Evolutionary conservation across 2,113 vertebrate species (phyloP), one percentile per base, ranked within the genome.

Genomic region (Nycticorax nycticorax): DNA sequence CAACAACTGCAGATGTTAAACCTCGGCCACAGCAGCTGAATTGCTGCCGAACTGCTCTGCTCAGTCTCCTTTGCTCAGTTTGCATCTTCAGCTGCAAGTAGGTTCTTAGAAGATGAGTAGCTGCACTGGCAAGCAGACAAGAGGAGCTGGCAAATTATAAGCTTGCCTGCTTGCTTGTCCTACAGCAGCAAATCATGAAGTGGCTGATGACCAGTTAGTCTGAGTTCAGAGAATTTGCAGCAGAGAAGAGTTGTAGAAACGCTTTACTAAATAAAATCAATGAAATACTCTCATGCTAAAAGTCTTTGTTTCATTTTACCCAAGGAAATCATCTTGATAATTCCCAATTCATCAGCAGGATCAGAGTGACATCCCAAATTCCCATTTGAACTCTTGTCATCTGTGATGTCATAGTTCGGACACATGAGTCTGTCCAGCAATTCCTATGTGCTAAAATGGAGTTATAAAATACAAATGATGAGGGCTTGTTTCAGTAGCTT

Each of bases 361-460:
- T 22, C 30, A 72, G 67, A 56, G 27, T 10, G 57, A 52, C 53
- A 73, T 19, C 19, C 45, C 45, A 57, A 47, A 92, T 26, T 45
- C 28, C 72, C 33, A 57, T 32, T 19, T 55, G 26, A 77, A 76
- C 33, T 76, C 37, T 16, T 33, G 2, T 35, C 13, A 18, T 8
- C 27, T 32, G 37, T 10, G 23, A 23, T 7, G 19, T 18, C 32
- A 66, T 43, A 77, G 35, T 33, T n/a, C 3, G 10, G 39, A 73
- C 26, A 6, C 16, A 30, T 7, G 41, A 64, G 32, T 47, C 41
- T 26, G 5, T 10, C 47, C 64, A 73, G 39, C 23, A 77, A 66
- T 14, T 39, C 37, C 27, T 32, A 0, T 1, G 2, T 27, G 53
- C 59, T 47, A 48, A 28, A 63, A 20, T 1, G 2, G 37, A 57